phyloP scores from a whole-genome alignment of 2,888 invertebrate genomes.

The Oxyteleia sp. region DNA sequence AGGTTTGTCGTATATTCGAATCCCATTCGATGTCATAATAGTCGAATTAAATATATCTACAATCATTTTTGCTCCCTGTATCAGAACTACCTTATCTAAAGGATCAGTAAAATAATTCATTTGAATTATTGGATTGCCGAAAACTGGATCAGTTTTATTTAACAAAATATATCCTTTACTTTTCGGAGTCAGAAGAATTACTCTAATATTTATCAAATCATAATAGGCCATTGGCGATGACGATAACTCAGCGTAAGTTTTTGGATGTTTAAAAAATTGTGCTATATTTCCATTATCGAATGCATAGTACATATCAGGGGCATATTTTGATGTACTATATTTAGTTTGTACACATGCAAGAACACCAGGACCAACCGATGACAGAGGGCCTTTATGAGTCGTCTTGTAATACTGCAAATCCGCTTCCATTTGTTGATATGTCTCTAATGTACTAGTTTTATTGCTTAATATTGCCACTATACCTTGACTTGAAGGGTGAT shows the following conservation, averaged over 20 bases:
- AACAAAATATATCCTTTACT: conserved; percentile 90
- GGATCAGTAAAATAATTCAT: conserved; percentile 91
- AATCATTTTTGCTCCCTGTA: conserved; percentile 90
- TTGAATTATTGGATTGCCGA: conserved; percentile 92
- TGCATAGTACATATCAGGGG: conserved; percentile 91
- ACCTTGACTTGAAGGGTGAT: conserved; percentile 84
- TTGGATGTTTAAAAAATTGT: no score
- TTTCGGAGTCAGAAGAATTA: conserved; percentile 90
- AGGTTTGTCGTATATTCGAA: conserved; percentile 92
- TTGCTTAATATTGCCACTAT: conserved; percentile 80
- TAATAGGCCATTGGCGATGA: no score
- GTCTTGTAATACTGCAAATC: conserved; percentile 88
- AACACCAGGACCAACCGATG: conserved; percentile 82
- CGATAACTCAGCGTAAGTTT: no score
- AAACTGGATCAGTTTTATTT: conserved; percentile 91
- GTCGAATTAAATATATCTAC: conserved; percentile 90
- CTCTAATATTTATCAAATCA: conserved; percentile 89
- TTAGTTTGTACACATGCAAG: conserved; percentile 90
- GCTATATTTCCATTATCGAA: conserved; percentile 87
- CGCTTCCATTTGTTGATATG: conserved; percentile 81
- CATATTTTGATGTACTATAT: conserved; percentile 85
- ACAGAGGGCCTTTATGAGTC: conserved; percentile 88
- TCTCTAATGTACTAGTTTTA: conserved; percentile 71
- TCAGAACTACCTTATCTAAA: conserved; percentile 90
- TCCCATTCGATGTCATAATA: conserved; percentile 93